Conservation (phyloP, 2,888 invertebrate genomes). For the Prosopocoilus inquinatus region DNA sequence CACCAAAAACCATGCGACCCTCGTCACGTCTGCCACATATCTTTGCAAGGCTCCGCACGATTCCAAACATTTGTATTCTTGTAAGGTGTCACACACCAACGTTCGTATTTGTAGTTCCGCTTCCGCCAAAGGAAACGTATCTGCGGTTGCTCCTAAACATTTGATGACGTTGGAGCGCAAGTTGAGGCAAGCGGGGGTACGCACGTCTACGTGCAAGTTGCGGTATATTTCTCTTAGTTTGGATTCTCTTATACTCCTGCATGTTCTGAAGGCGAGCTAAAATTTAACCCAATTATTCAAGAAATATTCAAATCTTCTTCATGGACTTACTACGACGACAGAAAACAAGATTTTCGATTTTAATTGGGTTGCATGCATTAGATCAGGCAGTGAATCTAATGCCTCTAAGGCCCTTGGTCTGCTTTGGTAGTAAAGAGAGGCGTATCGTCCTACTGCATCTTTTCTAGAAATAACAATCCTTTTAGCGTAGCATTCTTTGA, state of each 20-base stretch:
- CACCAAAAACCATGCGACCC: conserved; percentile 83
- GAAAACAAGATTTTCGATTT: conserved; percentile 96
- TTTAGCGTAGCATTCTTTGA: too few relatives aligned
- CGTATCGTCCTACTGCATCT: conserved; percentile 75
- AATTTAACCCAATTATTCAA: conserved; percentile 13
- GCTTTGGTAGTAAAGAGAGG: conserved; percentile 79
- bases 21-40: conserved; percentile 79
- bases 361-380: conserved; percentile 81
- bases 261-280: conserved; percentile 73
- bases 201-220: conserved; percentile 41
- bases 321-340: conserved; percentile 85
- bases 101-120: conserved; percentile 64
- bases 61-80: conserved; percentile 89
- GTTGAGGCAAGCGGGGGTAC: conserved; percentile 50
- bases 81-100: conserved; percentile 76
- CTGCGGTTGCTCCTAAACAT: conserved; percentile 63
- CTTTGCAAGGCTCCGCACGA: conserved; percentile 73
- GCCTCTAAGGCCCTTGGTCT: conserved; percentile 85
- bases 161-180: conserved; percentile 27
- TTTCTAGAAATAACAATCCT: conserved; percentile 52
- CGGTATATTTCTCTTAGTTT: conserved; percentile 72
- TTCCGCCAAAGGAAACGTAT: conserved; percentile 68
- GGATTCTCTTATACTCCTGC: conserved; percentile 68
- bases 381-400: conserved; percentile 74
- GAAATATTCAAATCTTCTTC: background rate